Evolutionary conservation across 2,797 vertebrate genomes (phyloP).

Genomic region (Craterocephalus amniculus): DNA sequence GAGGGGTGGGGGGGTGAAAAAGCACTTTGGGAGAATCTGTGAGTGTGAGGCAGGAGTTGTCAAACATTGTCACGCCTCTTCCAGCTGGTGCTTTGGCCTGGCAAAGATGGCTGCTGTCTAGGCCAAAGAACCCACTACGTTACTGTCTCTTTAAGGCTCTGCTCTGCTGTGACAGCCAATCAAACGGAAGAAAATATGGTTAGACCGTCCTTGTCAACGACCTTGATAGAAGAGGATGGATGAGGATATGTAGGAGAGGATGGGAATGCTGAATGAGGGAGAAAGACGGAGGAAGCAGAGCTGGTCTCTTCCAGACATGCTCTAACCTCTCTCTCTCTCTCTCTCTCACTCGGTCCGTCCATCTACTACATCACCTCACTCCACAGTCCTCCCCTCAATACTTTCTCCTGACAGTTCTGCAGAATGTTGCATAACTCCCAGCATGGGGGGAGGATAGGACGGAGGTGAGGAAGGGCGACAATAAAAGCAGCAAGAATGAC

Average conservation of each 20-base stretch:
- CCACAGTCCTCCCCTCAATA: conserved; percentile 11
- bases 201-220: conserved; percentile 72
- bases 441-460: conserved; percentile 25
- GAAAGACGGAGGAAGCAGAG: conserved; percentile 8
- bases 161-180: conserved; percentile 64
- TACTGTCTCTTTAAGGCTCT: conserved; percentile 75
- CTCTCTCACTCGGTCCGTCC: too few species aligned
- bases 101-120: conserved; percentile 50
- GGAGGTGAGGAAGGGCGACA: conserved; percentile 38
- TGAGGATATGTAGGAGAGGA: conserved; percentile 30
- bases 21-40: conserved; percentile 33
- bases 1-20: conserved; percentile 2
- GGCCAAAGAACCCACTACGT: not conserved
- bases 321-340: conserved; percentile 22
- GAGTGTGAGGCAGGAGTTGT: conserved; percentile 22
- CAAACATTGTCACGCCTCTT: conserved; percentile 23
- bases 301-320: not conserved
- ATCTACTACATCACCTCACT: not conserved
- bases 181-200: conserved; percentile 38
- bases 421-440: conserved; percentile 67
- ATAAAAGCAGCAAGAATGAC: conserved; percentile 42
- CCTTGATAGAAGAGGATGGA: conserved; percentile 68
- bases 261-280: conserved; percentile 37
- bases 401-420: conserved; percentile 33
- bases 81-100: conserved; percentile 35